These are phyloP conservation scores for Xyrauchen texanus DNA, from an alignment of 2,113 vertebrate genomes.

Conservation along the genomic window DNA sequence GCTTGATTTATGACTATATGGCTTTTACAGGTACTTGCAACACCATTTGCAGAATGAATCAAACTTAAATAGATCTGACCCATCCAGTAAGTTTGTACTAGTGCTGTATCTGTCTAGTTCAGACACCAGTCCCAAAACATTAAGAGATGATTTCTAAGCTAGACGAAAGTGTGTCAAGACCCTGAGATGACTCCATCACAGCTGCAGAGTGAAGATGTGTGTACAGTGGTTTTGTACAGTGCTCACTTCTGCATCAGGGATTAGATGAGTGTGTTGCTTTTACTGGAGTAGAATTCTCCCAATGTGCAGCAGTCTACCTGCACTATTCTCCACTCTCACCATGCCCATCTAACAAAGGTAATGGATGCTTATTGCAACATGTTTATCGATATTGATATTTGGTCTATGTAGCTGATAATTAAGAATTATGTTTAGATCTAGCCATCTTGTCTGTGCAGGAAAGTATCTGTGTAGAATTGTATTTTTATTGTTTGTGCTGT, in stretches of 20 bases:
- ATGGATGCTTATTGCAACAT: neutral
- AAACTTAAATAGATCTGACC: conserved; percentile 13
- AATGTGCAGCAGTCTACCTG: neutral
- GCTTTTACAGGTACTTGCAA: conserved; percentile 15
- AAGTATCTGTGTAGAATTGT: neutral
- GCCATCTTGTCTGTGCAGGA: neutral
- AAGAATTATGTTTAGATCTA: neutral
- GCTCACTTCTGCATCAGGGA: conserved; percentile 34
- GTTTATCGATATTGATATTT: neutral
- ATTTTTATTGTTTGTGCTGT: neutral
- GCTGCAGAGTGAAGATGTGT: conserved; percentile 30
- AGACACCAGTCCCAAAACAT: conserved; percentile 26
- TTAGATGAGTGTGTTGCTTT: conserved; percentile 27
- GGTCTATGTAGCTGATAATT: neutral
- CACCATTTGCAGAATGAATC: conserved; percentile 4
- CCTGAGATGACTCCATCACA: conserved; percentile 40
- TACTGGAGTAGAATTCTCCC: conserved; percentile 18
- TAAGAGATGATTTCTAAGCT: conserved; percentile 24
- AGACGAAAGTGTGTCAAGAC: conserved; percentile 17
- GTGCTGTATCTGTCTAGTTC: conserved; percentile 5
- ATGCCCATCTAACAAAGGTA: conserved; percentile 8
- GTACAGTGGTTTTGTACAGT: conserved; percentile 21
- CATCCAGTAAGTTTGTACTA: conserved; percentile 9
- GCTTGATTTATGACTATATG: conserved; percentile 21
- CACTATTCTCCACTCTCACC: neutral